Base-by-base conservation (phyloP, 37 sponge, comb jelly and placozoan genomes). In the Spongilla lacustris region DNA sequence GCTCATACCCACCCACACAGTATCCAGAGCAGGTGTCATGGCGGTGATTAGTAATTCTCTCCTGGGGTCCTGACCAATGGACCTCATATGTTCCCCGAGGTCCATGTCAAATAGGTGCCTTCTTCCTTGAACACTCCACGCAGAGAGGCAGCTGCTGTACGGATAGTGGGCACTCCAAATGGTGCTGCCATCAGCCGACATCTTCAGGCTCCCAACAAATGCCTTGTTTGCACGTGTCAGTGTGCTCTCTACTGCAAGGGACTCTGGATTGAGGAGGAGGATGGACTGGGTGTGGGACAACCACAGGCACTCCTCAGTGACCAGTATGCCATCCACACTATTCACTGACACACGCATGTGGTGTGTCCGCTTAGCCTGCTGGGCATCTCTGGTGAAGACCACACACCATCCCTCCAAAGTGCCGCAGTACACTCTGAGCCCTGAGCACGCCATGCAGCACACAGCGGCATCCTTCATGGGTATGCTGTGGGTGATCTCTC, bases 1-100 rank as follows among this genome's bases (percentile, higher is more conserved):
- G 37, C 91, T 89, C 88, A 90, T 87, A 1, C 94, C 97, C 36
- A 95, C 83, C 95, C 95, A 97, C 28, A 97, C 83, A 4, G 89
- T 90, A 73, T 97, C 95, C 50, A 94, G 73, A 34, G 89, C 93
- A 8, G 88, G 72, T 22, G 86, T 73, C 86, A 94, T 85, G 82
- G 86, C 86, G 5, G 91, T 92, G 69, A 97, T 92, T 67, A 83
- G 81, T 6, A n/a, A 11, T 36, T 92, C 92, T 9, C 79, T 87
- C 26, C 46, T 29, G 29, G 75, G 69, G 33, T 2, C 71, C 9
- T 49, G 35, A 0, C 13, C 71, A 29, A 89, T 67, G 4, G 31
- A 27, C 36, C 49, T 0, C 49, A 88, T 26, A 67, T 66, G 79
- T 29, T 84, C 34, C 29, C 73, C 22, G 5, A 69, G 36, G 46